These are phyloP conservation scores for Choristoneura fumiferana DNA, from an alignment of 1,140 invertebrate genomes.

Conservation along the genomic window DNA sequence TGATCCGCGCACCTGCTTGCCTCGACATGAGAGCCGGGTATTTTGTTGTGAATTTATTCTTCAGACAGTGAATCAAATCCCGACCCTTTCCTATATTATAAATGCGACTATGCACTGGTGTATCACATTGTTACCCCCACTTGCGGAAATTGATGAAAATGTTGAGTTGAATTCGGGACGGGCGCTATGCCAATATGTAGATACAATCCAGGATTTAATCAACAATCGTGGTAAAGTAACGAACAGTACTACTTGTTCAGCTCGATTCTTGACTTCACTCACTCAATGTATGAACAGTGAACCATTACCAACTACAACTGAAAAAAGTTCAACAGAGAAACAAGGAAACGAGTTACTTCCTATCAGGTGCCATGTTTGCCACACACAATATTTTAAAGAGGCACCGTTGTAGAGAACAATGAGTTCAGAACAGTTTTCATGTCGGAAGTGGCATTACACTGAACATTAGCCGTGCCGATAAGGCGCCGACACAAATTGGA, in stretches of 20 bases:
- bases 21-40: conserved; percentile 45
- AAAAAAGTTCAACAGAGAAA: conserved; percentile 22
- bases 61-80: not conserved
- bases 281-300: not conserved
- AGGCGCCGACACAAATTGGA: conserved; percentile 63
- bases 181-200: no score
- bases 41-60: conserved; percentile 34
- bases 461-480: conserved; percentile 66
- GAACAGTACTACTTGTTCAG: not conserved
- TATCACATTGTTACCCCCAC: not conserved
- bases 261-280: not conserved
- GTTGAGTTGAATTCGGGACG: not conserved
- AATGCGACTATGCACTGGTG: not conserved
- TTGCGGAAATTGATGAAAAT: conserved; percentile 8
- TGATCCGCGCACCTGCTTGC: conserved; percentile 60
- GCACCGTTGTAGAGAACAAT: conserved; percentile 36
- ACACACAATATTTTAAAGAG: conserved; percentile 41
- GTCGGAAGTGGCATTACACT: conserved; percentile 70
- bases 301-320: not conserved
- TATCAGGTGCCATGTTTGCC: conserved; percentile 26
- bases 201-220: no score
- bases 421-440: conserved; percentile 59
- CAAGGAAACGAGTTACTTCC: conserved; percentile 32
- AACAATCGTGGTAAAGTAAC: no score
- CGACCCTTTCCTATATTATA: not conserved